phyloP scores from a whole-genome alignment of 2,113 vertebrate genomes.

The Xiphophorus couchianus region DNA sequence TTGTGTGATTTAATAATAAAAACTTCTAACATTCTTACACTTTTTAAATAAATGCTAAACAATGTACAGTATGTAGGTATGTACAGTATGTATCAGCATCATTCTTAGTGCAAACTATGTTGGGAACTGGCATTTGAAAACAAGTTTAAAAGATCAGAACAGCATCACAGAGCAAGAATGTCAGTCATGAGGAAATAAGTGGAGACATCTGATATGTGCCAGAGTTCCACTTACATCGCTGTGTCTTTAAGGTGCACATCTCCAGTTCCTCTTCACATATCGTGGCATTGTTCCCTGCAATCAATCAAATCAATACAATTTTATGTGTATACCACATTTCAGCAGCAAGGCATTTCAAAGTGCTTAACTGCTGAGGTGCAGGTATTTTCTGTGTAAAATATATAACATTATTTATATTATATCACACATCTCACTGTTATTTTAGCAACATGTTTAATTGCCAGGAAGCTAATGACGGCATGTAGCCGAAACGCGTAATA shows the following conservation, averaged over 20 bases:
- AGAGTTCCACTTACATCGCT: conserved; percentile 48
- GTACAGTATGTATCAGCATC: neutral
- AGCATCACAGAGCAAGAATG: neutral
- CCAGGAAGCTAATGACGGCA: no score
- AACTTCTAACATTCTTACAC: neutral
- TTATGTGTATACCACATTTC: no score
- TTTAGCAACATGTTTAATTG: neutral
- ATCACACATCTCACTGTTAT: neutral
- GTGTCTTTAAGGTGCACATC: conserved; percentile 49
- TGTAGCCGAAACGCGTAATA: no score
- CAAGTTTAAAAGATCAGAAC: neutral
- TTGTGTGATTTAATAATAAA: neutral
- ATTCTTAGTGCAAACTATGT: neutral
- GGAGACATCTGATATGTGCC: neutral
- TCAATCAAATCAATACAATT: no score
- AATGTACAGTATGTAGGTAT: neutral
- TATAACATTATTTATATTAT: no score
- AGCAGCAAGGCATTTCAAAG: no score
- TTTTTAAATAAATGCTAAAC: neutral
- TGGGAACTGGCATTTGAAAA: neutral
- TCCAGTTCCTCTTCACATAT: conserved; percentile 67
- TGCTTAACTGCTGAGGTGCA: no score
- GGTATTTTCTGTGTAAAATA: no score
- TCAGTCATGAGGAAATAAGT: neutral
- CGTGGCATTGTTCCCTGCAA: conserved; percentile 27